A percentile compares a stretch with the other conserved stretches of the same genome.
These are phyloP conservation scores for Caenorhabditis zanzibari DNA, from an alignment of 2,888 invertebrate species.

Conservation along the genomic window DNA sequence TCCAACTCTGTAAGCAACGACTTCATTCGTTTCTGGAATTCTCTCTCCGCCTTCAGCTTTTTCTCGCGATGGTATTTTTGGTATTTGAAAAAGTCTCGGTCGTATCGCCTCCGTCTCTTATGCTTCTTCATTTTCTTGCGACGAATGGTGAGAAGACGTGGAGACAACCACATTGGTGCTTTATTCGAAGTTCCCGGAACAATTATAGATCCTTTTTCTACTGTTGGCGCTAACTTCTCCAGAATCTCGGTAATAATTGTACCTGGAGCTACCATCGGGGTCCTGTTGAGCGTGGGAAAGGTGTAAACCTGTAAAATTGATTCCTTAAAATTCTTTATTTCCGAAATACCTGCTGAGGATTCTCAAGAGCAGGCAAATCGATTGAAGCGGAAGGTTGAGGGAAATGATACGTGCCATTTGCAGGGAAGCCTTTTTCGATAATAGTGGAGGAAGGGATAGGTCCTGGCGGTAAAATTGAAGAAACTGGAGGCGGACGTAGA, in stretches of 20 bases:
- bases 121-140: conserved; percentile 83
- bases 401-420: conserved; percentile 48
- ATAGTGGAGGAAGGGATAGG: conserved; percentile 23
- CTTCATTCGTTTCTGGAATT: conserved; percentile 79
- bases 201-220: conserved; percentile 49
- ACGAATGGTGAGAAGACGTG: conserved; percentile 78
- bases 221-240: conserved; percentile 72
- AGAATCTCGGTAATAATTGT: conserved; percentile 66
- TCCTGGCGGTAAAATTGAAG: conserved; percentile 56
- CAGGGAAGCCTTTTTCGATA: conserved; percentile 51
- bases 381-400: conserved; percentile 50
- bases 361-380: conserved; percentile 65
- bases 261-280: conserved; percentile 69
- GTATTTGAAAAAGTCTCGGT: conserved; percentile 81
- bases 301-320: conserved; percentile 68
- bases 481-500: conserved; percentile 57
- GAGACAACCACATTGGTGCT: conserved; percentile 68
- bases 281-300: conserved; percentile 75
- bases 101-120: conserved; percentile 78
- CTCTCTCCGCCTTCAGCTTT: conserved; percentile 79
- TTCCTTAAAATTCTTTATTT: background rate
- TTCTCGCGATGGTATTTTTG: conserved; percentile 81
- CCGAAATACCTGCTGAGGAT: conserved; percentile 51
- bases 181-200: conserved; percentile 36
- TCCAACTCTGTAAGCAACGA: conserved; percentile 77